Percentiles rank a stretch among this genome's conserved stretches.
Conservation (phyloP, 2,888 invertebrate genomes). For the Heteropelma amictum region DNA sequence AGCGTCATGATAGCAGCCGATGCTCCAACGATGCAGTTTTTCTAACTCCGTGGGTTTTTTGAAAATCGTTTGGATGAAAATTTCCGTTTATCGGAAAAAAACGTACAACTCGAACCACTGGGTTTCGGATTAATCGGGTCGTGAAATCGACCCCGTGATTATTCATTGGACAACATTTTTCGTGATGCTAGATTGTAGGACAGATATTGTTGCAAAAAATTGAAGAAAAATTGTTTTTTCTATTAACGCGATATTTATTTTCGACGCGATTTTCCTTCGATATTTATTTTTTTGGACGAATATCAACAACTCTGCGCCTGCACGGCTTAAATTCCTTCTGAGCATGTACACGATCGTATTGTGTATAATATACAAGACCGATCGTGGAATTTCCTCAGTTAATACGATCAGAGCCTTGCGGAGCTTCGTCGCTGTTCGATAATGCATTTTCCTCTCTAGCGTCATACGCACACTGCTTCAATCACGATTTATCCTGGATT, state of each 20-base stretch:
- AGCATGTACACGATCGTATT: neutral
- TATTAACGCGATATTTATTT: neutral
- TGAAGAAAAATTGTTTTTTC: neutral
- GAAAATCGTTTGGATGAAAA: no score
- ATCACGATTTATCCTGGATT: neutral
- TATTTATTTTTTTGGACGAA: neutral
- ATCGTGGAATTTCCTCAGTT: neutral
- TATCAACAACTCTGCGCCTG: neutral
- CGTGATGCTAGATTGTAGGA: no score
- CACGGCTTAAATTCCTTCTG: neutral
- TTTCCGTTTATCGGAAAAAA: no score
- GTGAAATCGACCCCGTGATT: no score
- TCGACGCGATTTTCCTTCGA: neutral
- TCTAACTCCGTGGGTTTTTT: no score
- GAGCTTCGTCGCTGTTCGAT: neutral
- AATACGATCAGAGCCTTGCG: neutral
- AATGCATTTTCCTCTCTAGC: neutral
- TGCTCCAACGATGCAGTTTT: no score
- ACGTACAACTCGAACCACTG: no score
- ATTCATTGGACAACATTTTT: no score
- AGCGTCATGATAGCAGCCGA: no score
- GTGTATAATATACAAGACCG: constrained; percentile 4
- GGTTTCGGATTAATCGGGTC: no score
- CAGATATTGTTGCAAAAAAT: no score
- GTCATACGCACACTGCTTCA: no score